phyloP scores from a whole-genome alignment of 2,113 vertebrate genomes.

The Agapornis roseicollis region DNA sequence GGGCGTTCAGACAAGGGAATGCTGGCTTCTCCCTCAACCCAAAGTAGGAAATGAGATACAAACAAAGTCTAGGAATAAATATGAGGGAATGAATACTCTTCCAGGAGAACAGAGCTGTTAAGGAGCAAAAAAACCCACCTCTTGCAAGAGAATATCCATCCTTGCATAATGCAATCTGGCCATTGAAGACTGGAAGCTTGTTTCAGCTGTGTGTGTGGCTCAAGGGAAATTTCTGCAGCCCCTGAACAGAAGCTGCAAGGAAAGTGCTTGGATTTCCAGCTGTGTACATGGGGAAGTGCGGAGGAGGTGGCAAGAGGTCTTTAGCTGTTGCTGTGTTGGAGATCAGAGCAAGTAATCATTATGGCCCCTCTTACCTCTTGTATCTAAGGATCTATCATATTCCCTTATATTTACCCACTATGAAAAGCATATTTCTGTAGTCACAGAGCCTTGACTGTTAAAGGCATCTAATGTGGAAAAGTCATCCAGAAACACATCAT shows the following conservation, averaged over 20 bases:
- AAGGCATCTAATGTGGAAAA: constrained; percentile 37
- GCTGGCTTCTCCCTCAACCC: constrained; percentile 30
- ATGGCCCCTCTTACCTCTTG: neutral
- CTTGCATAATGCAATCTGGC: neutral
- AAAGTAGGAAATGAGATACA: constrained; percentile 23
- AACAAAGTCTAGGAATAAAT: constrained; percentile 43
- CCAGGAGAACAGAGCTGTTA: neutral
- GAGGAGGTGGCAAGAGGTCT: neutral
- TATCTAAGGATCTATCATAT: neutral
- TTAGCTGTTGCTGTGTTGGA: neutral
- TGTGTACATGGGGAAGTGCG: neutral
- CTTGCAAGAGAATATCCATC: neutral
- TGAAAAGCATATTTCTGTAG: constrained; percentile 9
- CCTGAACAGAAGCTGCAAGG: neutral
- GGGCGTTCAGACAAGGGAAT: constrained; percentile 40
- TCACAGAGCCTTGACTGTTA: constrained; percentile 29
- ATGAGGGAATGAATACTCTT: neutral
- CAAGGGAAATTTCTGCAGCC: neutral
- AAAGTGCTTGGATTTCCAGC: neutral
- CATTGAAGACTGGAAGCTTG: neutral
- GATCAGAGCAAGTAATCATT: neutral
- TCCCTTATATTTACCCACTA: neutral
- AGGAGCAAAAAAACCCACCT: neutral
- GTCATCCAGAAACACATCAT: constrained; percentile 47
- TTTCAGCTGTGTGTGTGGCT: neutral